Evolutionary conservation across 2,113 vertebrate species (phyloP), one percentile per base, ranked within the genome.

Genomic region (Gasterosteus nipponicus): DNA sequence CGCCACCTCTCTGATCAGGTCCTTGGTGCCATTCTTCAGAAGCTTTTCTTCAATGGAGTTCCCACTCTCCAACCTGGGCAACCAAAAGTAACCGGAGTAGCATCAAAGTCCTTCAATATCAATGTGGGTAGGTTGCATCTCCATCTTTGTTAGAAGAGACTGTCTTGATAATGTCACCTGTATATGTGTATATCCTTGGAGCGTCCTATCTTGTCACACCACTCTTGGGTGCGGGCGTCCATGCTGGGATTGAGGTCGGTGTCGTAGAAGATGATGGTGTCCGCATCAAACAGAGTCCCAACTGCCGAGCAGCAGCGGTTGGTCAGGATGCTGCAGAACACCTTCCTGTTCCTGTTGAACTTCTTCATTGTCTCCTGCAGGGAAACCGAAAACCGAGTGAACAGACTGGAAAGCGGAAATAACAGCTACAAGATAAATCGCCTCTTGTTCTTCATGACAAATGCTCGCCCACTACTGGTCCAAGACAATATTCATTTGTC

Each of bases 1-100:
- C 64, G 96, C 97, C 75, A 98, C 97, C 88, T 98, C 97, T 91
- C 96, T 93, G 85, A 98, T 97, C 86, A 98, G 92, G 85, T 98
- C 96, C 88, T 97, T 97, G 9, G 96, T 98, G 68, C 96, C 96
- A 0, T 97, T 98, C 90, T 98, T 98, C 83, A 97, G 82, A 58
- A 98, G 93, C 71, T 98, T 98, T 89, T 98, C 97, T 87, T 98
- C 97, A 53, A 98, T 96, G 16, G 97, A 97, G 89, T 97, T 97
- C 11, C 96, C 96, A 78, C 96, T 97, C 85, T 97, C 96, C 87
- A 98, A 91, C 71, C 97, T 98, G 68, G 18, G 5, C 10, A 78
- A 84, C 57, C 75, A 19, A 69, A 33, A 38, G 16, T 6, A 18
- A 41, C 3, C 1, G 2, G 39, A 42, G 10, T 69, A 51, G 41